Percentiles rank a stretch among this genome's conserved stretches.
Evolutionary conservation across 1,140 invertebrate genomes (phyloP).

Genomic region (Bombus confusus): DNA sequence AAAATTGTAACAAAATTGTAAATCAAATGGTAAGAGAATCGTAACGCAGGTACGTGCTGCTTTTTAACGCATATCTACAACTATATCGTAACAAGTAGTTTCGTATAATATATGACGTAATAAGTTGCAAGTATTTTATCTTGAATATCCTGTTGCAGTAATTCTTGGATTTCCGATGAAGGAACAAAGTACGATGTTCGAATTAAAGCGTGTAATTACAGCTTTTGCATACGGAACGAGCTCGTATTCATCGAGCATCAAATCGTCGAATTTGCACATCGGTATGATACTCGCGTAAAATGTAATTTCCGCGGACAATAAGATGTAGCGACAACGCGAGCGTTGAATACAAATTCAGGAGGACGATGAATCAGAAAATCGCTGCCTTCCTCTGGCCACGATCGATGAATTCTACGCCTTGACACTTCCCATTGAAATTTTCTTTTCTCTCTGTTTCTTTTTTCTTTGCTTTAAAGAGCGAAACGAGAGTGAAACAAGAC

Average conservation of each 20-base stretch:
- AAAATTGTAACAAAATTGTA: too few relatives aligned
- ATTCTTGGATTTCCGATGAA: too few relatives aligned
- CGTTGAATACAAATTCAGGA: constrained; percentile 51
- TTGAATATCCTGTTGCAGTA: not conserved
- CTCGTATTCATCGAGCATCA: not conserved
- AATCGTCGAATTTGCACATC: constrained; percentile 28
- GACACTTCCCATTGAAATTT: constrained; percentile 9
- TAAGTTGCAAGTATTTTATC: not conserved
- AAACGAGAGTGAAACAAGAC: not conserved
- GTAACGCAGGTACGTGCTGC: too few relatives aligned
- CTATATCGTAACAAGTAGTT: too few relatives aligned
- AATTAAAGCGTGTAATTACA: not conserved
- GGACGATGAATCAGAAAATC: constrained; percentile 50
- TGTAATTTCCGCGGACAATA: constrained; percentile 62
- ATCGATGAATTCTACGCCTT: constrained; percentile 29
- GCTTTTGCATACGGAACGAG: not conserved
- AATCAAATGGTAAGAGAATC: too few relatives aligned
- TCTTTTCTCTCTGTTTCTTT: not conserved
- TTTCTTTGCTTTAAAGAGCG: not conserved
- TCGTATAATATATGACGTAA: too few relatives aligned
- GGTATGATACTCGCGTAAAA: constrained; percentile 53
- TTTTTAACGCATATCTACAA: too few relatives aligned
- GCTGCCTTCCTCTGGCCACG: not conserved
- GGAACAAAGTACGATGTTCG: not conserved
- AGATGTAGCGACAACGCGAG: constrained; percentile 58